Base-by-base conservation (phyloP, 2,888 invertebrate genomes). In the Lysandra bellargus region DNA sequence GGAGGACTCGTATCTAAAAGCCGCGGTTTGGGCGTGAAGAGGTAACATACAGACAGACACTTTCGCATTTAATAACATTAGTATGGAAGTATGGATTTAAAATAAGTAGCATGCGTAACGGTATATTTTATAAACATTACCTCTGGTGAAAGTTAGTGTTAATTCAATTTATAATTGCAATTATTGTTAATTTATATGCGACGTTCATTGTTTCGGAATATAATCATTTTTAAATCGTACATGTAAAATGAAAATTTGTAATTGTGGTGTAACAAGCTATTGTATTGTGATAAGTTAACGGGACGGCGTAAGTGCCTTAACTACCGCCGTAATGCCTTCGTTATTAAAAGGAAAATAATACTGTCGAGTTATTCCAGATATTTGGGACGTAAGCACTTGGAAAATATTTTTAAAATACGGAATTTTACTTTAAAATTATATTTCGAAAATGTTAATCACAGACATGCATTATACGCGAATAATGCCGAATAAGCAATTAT, bases 281-380 rank as follows among this genome's bases (percentile, higher is more conserved):
- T 76, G 76, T 76, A 33, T 33, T 76, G 53, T n/a, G 57, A 76
- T 44, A 33, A 14, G 57, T 76, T 76, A 76, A 76, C 76, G 53
- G 76, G 76, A 75, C 76, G 53, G 53, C 14, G 17, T 76, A 57
- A 76, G 76, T 76, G 76, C 53, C 49, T 75, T 75, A 76, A 76
- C 53, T 76, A 76, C 76, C 6, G 30, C 33, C 17, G n/a, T 75
- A 53, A 75, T 49, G 44, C 14, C 12, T n/a, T 53, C 49, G 33
- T 69, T 33, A 69, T 69, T 69, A 69, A 69, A 69, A 37, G 69
- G 33, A 69, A 69, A 69, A 33, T 69, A 69, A 33, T 69, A 69
- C 33, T 37, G 33, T 14, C 33, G 14, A 69, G 69, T 69, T 33
- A 69, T 69, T 69, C 6, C 33, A 69, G 33, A 69, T 37, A 69